These are phyloP conservation scores for Lophotriccus pileatus DNA, from an alignment of 2,797 vertebrate genomes.

Conservation along the genomic window DNA sequence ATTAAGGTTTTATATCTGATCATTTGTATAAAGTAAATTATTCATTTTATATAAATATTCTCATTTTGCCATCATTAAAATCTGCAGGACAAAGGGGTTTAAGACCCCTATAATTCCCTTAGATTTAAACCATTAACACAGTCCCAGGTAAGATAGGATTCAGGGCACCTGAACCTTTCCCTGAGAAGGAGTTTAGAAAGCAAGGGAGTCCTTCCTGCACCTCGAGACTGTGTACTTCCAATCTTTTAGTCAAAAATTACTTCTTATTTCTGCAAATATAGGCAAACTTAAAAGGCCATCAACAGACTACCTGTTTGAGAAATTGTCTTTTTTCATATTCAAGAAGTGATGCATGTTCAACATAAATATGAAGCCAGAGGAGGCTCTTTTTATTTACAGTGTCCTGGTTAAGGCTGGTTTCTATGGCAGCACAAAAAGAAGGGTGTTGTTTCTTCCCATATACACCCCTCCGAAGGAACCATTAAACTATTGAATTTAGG, in stretches of 20 bases:
- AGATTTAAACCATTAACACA: no score
- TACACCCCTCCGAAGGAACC: not conserved
- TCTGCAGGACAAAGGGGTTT: no score
- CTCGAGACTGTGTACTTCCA: not conserved
- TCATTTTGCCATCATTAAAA: no score
- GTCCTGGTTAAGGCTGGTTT: slow-evolving; percentile 53
- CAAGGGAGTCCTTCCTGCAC: no score
- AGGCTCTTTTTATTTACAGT: slow-evolving; percentile 42
- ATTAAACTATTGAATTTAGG: slow-evolving; percentile 38
- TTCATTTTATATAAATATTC: no score
- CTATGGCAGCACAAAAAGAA: slow-evolving; percentile 59
- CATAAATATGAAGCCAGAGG: slow-evolving; percentile 35
- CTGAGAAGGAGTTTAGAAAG: no score
- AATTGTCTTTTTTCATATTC: slow-evolving; percentile 25
- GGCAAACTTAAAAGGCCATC: not conserved
- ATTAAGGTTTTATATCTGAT: no score
- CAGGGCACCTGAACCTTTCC: no score
- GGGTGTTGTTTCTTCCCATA: not conserved
- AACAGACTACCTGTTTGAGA: not conserved
- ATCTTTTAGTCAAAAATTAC: slow-evolving; percentile 27
- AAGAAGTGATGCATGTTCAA: slow-evolving; percentile 23
- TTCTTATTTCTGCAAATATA: not conserved
- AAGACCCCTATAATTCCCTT: no score
- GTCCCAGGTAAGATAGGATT: no score
- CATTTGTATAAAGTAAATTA: no score